phyloP scores from a whole-genome alignment of 2,797 vertebrate species.

The Rhinichthys osculus region DNA sequence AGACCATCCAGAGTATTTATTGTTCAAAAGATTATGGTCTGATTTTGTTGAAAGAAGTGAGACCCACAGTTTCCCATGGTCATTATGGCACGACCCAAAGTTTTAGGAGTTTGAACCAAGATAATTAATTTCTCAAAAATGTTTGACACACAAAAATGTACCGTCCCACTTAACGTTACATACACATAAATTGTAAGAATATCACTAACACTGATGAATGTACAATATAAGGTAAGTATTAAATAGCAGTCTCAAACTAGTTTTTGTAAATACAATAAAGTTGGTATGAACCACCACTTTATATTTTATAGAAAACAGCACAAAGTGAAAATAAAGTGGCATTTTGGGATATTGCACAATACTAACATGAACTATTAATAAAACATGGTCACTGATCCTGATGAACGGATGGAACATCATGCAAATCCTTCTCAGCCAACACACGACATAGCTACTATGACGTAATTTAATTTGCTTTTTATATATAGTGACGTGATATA shows the following conservation, averaged over 20 bases:
- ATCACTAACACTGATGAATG: not conserved
- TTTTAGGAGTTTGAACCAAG: not conserved
- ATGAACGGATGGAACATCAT: too few species aligned
- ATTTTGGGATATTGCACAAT: not conserved
- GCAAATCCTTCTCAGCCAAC: too few species aligned
- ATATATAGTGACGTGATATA: not conserved
- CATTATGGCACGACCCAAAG: not conserved
- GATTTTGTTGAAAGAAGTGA: not conserved
- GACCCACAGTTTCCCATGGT: not conserved
- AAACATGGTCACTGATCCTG: not conserved
- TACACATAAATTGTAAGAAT: not conserved
- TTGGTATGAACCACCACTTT: not conserved
- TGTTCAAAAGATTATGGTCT: not conserved
- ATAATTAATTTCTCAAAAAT: too few species aligned
- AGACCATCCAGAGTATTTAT: not conserved
- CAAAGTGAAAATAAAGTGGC: too few species aligned
- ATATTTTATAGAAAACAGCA: too few species aligned
- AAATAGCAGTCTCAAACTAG: not conserved
- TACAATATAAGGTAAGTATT: not conserved
- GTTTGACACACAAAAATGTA: not conserved
- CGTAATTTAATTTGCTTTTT: too few species aligned
- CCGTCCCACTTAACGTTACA: not conserved
- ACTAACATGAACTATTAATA: not conserved
- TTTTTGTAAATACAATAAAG: not conserved
- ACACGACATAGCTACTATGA: too few species aligned